A percentile compares a stretch with the other conserved stretches of the same genome.
These are phyloP conservation scores for Austrolebias charrua DNA, from an alignment of 2,797 vertebrate genomes.

Conservation along the genomic window DNA sequence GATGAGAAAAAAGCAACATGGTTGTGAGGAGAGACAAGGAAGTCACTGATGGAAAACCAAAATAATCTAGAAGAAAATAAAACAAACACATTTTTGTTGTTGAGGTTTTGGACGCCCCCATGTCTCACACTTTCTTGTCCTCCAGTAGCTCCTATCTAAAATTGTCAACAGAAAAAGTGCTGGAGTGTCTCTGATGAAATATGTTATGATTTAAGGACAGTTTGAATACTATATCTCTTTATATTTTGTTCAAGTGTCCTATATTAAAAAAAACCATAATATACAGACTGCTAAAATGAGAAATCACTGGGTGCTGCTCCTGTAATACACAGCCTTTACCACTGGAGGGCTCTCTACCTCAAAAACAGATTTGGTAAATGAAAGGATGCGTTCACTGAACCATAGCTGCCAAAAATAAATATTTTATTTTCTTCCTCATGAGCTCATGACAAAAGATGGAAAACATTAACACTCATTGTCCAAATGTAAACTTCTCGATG, in stretches of 20 bases:
- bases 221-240: too few relatives aligned
- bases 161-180: neutral
- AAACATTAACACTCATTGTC: constrained; percentile 27
- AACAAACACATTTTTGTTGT: constrained; percentile 44
- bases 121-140: neutral
- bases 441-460: constrained; percentile 10
- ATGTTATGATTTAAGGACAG: neutral
- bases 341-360: constrained; percentile 3
- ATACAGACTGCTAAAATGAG: neutral
- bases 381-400: constrained; percentile 47
- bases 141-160: neutral
- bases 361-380: constrained; percentile 4
- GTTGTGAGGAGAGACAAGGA: constrained; percentile 55
- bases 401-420: constrained; percentile 22
- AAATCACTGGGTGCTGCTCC: neutral
- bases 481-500: constrained; percentile 18
- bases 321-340: neutral
- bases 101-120: constrained; percentile 3
- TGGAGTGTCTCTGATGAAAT: neutral
- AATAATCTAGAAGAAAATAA: constrained; percentile 39
- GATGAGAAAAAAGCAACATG: constrained; percentile 59
- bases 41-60: constrained; percentile 39
- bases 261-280: too few relatives aligned
- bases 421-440: constrained; percentile 15
- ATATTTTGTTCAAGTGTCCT: too few relatives aligned